These are phyloP conservation scores for Nothoprocta pentlandii DNA, from an alignment of 2,113 vertebrate species.

Conservation along the genomic window DNA sequence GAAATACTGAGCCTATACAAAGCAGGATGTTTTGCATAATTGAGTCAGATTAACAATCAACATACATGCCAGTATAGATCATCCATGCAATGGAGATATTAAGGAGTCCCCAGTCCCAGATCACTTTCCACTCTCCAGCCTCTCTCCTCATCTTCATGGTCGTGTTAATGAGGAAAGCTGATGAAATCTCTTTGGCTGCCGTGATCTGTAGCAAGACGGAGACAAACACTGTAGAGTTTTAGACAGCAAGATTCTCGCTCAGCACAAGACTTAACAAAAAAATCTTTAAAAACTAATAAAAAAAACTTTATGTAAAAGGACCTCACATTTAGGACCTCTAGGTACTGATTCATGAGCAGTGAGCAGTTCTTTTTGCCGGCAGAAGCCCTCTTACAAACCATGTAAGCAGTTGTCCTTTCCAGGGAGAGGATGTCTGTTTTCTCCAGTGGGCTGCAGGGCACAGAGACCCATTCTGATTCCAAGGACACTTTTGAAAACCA, in stretches of 20 bases:
- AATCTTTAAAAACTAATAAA: too few species aligned
- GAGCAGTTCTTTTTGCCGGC: neutral
- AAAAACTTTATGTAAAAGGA: too few species aligned
- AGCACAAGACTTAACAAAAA: neutral
- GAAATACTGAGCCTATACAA: neutral
- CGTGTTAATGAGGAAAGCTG: slow-evolving; percentile 85
- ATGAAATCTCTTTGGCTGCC: slow-evolving; percentile 72
- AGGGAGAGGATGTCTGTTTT: fast-evolving
- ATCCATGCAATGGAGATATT: slow-evolving; percentile 92
- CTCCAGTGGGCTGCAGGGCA: neutral
- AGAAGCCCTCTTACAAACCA: neutral
- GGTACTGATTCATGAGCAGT: too few species aligned
- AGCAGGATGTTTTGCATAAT: neutral
- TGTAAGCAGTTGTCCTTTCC: neutral
- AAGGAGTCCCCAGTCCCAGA: slow-evolving; percentile 93
- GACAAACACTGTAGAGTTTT: too few species aligned
- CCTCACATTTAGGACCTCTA: neutral
- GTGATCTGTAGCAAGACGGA: slow-evolving; percentile 37
- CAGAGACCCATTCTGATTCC: neutral
- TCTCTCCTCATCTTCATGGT: slow-evolving; percentile 92
- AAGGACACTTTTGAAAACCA: too few species aligned
- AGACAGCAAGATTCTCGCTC: too few species aligned
- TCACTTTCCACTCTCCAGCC: slow-evolving; percentile 87
- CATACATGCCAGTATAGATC: slow-evolving; percentile 96
- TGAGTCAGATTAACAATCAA: neutral